Percentiles rank a stretch among this genome's conserved stretches.
These are phyloP conservation scores for Apocheima hispidaria DNA, from an alignment of 2,888 invertebrate species.

Conservation along the genomic window DNA sequence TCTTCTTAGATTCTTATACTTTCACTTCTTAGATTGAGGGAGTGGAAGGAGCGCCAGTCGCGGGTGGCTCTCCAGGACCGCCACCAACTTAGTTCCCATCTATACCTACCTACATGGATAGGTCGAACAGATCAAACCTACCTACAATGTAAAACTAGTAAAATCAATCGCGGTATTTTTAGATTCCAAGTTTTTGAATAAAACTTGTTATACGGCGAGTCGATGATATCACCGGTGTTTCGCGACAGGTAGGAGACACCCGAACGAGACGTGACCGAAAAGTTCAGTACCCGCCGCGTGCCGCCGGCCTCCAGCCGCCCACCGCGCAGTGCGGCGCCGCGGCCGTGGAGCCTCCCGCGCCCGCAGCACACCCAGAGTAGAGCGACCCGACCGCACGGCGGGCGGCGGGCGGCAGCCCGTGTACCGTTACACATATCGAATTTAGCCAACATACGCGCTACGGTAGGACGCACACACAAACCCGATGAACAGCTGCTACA, in stretches of 20 bases:
- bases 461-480: constrained; percentile 1
- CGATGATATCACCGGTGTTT: constrained; percentile 34
- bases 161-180: too few species aligned
- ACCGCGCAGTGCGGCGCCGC: neutral
- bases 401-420: constrained; percentile 13
- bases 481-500: constrained; percentile 39
- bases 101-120: too few species aligned
- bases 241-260: constrained; percentile 8
- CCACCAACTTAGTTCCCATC: too few species aligned
- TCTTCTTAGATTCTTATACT: too few species aligned
- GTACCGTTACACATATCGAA: constrained; percentile 29
- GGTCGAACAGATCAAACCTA: too few species aligned
- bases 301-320: neutral
- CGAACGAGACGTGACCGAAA: too few species aligned
- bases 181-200: constrained; percentile 21
- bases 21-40: too few species aligned
- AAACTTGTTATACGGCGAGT: constrained; percentile 31
- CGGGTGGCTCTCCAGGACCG: too few species aligned
- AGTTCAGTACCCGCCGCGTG: too few species aligned
- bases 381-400: constrained; percentile 7
- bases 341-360: constrained; percentile 21
- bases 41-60: too few species aligned
- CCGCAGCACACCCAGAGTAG: neutral
- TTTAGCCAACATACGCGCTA: neutral
- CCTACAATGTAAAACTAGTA: too few species aligned